Percentiles rank a stretch among this genome's conserved stretches.
These are phyloP conservation scores for Cheilosia pagana DNA, from an alignment of 2,888 invertebrate species.

Conservation along the genomic window DNA sequence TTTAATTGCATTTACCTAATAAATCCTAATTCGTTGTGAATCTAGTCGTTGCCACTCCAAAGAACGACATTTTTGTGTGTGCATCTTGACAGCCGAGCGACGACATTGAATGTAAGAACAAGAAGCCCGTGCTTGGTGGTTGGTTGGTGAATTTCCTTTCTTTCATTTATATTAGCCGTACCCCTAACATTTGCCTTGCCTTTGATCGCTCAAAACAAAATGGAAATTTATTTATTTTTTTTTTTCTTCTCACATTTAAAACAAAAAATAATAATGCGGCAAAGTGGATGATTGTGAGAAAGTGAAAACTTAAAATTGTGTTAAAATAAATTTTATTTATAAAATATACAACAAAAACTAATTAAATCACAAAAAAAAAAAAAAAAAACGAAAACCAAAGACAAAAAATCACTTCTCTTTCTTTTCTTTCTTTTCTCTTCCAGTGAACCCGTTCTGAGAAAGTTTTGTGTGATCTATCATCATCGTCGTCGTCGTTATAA, in stretches of 20 bases:
- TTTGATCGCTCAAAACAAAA: conserved; percentile 40
- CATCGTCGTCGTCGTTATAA: conserved; percentile 55
- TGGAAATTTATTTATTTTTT: conserved; percentile 24
- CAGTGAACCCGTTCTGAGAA: conserved; percentile 75
- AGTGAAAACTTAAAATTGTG: neutral
- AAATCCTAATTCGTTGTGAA: conserved; percentile 24
- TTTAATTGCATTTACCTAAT: conserved; percentile 25
- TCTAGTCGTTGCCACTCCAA: conserved; percentile 37
- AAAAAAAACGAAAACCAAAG: conserved; percentile 40
- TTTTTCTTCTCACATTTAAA: neutral
- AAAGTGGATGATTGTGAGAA: conserved; percentile 13
- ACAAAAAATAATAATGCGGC: neutral
- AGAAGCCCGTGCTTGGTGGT: conserved; percentile 67
- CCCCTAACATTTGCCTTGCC: conserved; percentile 38
- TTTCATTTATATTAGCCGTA: conserved; percentile 39
- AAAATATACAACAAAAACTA: conserved; percentile 64
- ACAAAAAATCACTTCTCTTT: conserved; percentile 64
- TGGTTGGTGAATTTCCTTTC: conserved; percentile 68
- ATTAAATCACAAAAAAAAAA: conserved; percentile 20
- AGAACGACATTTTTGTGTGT: conserved; percentile 55
- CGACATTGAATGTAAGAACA: conserved; percentile 70
- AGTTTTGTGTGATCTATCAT: conserved; percentile 74
- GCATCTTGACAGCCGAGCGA: conserved; percentile 58
- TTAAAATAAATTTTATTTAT: conserved; percentile 3
- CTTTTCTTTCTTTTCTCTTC: conserved; percentile 66